Evolutionary conservation across 2,888 invertebrate genomes (phyloP), one percentile per base, ranked within the genome.

Genomic region (Pristionchus japonicus): DNA sequence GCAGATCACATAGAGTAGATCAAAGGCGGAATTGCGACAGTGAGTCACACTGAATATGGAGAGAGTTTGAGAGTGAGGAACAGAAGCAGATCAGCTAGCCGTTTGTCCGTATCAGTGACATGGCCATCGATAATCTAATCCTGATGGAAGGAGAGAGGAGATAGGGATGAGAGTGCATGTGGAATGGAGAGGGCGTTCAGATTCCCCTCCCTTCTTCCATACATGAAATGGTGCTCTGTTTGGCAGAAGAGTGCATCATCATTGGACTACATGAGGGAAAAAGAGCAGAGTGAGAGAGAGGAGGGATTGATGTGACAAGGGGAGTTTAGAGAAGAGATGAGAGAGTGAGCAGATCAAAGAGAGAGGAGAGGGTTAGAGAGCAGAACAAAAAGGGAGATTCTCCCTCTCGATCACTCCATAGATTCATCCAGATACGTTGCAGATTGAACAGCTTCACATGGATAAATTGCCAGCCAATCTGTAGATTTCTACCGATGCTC

Each of bases 231-330:
- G 34, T 20, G 37, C 74, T 74, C 74, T 74, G 49, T 80, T 47
- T 49, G 80, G 80, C 43, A 80, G n/a, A 40, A 80, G 49, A 80
- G 80, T 49, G 80, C 74, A 74, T 74, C 74, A 74, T 74, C 74
- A 74, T 74, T 74, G 37, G 74, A 74, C 74, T 74, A 74, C 86
- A 88, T 86, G 88, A 89, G 88, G 88, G 49, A 31, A 47, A 74
- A 70, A 57, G 74, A 89, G 87, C 82, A 80, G 88, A 80, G 88
- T 82, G 88, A 85, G 52, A 88, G 84, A 89, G 84, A 20, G 34
- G 49, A 74, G 57, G 43, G 57, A 49, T 11, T 37, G 83, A 70
- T 74, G 80, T 23, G 77, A 80, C 47, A 64, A 80, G 4, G 27
- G 40, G 20, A 64, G 67, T 17, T n/a, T 6, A 47, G 47, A 80